Conservation (phyloP, 1,140 invertebrate genomes). For the Oscheius sp. region DNA sequence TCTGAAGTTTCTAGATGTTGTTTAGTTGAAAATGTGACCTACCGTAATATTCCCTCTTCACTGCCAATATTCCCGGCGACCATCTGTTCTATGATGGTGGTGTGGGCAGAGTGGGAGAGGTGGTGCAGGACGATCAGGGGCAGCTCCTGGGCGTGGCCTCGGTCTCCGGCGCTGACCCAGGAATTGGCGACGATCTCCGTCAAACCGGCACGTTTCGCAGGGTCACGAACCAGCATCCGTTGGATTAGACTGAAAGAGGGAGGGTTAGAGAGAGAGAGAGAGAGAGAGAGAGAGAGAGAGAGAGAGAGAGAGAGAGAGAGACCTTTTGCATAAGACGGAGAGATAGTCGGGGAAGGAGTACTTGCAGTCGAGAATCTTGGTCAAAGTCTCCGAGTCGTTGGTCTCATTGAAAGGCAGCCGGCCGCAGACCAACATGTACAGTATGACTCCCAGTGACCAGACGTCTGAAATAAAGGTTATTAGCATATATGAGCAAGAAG, state of each 20-base stretch:
- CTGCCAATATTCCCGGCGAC: constrained; percentile 75
- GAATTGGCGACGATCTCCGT: constrained; percentile 82
- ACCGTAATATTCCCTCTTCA: constrained; percentile 64
- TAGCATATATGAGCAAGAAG: too few relatives aligned
- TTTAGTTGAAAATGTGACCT: not conserved
- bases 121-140: constrained; percentile 79
- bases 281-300: constrained; percentile 20
- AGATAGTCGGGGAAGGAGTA: constrained; percentile 86
- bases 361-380: constrained; percentile 99
- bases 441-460: constrained; percentile 95
- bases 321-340: constrained; percentile 80
- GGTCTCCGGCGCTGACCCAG: constrained; percentile 69
- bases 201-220: constrained; percentile 80
- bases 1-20: constrained; percentile 64
- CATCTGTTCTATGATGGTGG: constrained; percentile 89
- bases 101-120: constrained; percentile 85
- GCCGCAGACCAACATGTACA: constrained; percentile 97
- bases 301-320: constrained; percentile 41
- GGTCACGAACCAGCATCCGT: constrained; percentile 86
- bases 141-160: constrained; percentile 67
- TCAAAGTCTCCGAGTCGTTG: constrained; percentile 96
- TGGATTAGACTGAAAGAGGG: constrained; percentile 74
- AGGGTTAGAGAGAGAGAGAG: not conserved
- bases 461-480: constrained; percentile 83
- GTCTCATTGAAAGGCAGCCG: constrained; percentile 96